phyloP scores from a whole-genome alignment of 2,888 invertebrate species.

The Macrosiphum euphorbiae region DNA sequence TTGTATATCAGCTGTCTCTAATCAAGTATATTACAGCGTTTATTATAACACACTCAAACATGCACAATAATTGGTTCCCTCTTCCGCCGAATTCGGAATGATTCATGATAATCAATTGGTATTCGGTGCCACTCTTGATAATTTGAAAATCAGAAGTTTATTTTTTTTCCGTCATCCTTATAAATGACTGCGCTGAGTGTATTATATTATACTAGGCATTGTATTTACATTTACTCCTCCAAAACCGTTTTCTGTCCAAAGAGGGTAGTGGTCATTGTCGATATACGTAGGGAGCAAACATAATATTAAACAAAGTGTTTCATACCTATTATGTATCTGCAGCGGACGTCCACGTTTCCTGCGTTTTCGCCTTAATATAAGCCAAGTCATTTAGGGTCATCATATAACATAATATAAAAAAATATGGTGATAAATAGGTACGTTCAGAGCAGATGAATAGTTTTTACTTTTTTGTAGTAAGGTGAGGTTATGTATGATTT shows the following conservation, averaged over 20 bases:
- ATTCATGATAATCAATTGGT: conserved; percentile 7
- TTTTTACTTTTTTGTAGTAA: not conserved
- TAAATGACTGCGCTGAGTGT: not conserved
- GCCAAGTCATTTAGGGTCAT: not conserved
- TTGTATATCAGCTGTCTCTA: not conserved
- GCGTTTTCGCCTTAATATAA: not conserved
- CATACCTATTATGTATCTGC: not conserved
- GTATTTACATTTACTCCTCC: not conserved
- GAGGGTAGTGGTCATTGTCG: conserved; percentile 26
- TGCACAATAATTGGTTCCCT: not conserved
- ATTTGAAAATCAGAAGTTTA: not conserved
- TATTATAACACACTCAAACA: not conserved
- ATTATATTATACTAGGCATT: not conserved
- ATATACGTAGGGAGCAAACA: not conserved
- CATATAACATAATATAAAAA: not conserved
- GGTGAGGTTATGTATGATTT: not conserved
- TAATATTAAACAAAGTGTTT: not conserved
- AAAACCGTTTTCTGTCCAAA: not conserved
- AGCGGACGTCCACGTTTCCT: not conserved
- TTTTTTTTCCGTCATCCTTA: not conserved
- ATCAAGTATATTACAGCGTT: not conserved
- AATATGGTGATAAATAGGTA: not conserved
- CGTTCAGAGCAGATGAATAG: not conserved
- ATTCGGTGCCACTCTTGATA: not conserved
- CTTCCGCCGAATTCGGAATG: not conserved